Conservation (phyloP, 1,140 invertebrate genomes). For the Leguminivora glycinivorella region DNA sequence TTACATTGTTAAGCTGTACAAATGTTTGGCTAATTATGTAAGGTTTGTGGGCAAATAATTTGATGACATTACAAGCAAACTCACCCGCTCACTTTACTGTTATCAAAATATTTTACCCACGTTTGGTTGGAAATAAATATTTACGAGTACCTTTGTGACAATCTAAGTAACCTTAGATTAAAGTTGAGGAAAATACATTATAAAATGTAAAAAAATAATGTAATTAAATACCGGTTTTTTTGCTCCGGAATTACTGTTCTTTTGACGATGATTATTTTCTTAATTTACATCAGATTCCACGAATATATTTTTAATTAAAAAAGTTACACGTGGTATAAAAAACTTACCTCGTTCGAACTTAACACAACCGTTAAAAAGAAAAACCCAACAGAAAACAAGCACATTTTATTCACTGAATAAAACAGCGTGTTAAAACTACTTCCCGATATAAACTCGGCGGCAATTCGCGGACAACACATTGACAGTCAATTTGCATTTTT, state of each 20-base stretch:
- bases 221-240: too few species aligned
- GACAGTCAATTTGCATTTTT: conserved; percentile 68
- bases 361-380: conserved; percentile 7
- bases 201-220: too few species aligned
- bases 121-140: too few species aligned
- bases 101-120: too few species aligned
- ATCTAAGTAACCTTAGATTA: too few species aligned
- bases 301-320: too few species aligned
- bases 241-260: too few species aligned
- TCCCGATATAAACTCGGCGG: conserved; percentile 54
- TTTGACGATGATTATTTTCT: too few species aligned
- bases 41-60: conserved; percentile 36
- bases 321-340: not conserved
- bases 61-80: conserved; percentile 38
- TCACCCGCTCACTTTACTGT: too few species aligned
- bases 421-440: conserved; percentile 42
- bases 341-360: not conserved
- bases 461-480: conserved; percentile 56
- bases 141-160: too few species aligned
- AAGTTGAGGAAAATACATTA: too few species aligned
- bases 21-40: conserved; percentile 7
- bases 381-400: conserved; percentile 5
- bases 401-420: conserved; percentile 31
- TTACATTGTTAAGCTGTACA: conserved; percentile 34
- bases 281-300: too few species aligned